phyloP scores from a whole-genome alignment of 2,888 invertebrate genomes.

The Crossocerus cetratus region DNA sequence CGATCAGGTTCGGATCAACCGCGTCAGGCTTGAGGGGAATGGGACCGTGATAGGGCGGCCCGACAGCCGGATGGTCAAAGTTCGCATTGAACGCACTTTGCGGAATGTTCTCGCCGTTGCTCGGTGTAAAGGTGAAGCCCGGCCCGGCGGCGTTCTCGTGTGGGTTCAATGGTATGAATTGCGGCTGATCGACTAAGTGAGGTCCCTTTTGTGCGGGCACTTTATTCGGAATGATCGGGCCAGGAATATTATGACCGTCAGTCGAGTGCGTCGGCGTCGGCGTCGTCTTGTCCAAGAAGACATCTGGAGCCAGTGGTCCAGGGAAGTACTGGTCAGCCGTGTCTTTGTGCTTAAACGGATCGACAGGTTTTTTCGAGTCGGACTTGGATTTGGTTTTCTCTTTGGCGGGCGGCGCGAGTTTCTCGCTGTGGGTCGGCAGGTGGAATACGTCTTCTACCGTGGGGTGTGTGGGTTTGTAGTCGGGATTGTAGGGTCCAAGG shows the following conservation, averaged over 20 bases:
- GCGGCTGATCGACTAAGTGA: slow-evolving; percentile 62
- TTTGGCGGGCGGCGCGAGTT: slow-evolving; percentile 45
- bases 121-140: slow-evolving; percentile 56
- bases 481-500: slow-evolving; percentile 77
- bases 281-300: slow-evolving; percentile 57
- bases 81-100: slow-evolving; percentile 59
- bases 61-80: slow-evolving; percentile 61
- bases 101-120: slow-evolving; percentile 64
- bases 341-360: slow-evolving; percentile 69
- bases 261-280: slow-evolving; percentile 19
- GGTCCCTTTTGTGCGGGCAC: slow-evolving; percentile 27
- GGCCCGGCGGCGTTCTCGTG: slow-evolving; percentile 50
- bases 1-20: slow-evolving; percentile 65
- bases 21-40: slow-evolving; percentile 51
- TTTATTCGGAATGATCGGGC: slow-evolving; percentile 56
- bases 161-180: slow-evolving; percentile 64
- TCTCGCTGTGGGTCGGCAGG: slow-evolving; percentile 59
- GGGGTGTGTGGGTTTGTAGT: slow-evolving; percentile 70
- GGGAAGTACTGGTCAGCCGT: slow-evolving; percentile 63
- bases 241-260: slow-evolving; percentile 42
- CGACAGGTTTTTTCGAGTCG: slow-evolving; percentile 71
- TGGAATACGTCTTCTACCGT: slow-evolving; percentile 71
- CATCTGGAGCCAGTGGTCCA: slow-evolving; percentile 69
- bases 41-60: slow-evolving; percentile 64
- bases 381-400: slow-evolving; percentile 65